Conservation (phyloP, 2,888 invertebrate genomes). For the Melanotus villosus region DNA sequence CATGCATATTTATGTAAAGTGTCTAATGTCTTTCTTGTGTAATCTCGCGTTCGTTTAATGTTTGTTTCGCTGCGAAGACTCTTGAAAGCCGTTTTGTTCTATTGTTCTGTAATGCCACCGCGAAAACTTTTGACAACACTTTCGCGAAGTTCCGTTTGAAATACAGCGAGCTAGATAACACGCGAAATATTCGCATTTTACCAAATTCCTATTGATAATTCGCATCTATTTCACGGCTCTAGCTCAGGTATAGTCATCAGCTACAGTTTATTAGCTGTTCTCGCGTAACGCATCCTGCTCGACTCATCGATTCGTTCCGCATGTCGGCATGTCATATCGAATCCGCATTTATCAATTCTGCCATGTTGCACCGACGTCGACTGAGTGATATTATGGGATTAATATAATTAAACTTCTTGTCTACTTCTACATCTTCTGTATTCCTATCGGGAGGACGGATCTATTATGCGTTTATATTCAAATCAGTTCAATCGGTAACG, state of each 20-base stretch:
- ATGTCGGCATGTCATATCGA: constrained; percentile 17
- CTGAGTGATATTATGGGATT: too few species aligned
- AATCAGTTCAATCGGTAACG: constrained; percentile 36
- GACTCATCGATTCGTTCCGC: constrained; percentile 6
- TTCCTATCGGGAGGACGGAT: constrained; percentile 18
- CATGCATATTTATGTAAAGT: constrained; percentile 45
- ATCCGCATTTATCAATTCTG: constrained; percentile 17
- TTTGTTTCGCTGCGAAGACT: constrained; percentile 44
- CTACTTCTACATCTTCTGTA: not conserved
- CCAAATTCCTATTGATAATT: constrained; percentile 28
- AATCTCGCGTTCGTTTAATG: constrained; percentile 39
- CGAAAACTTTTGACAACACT: constrained; percentile 38
- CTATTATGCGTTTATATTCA: constrained; percentile 40
- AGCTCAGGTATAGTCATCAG: constrained; percentile 21
- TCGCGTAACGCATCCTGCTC: not conserved
- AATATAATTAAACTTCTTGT: constrained; percentile 15
- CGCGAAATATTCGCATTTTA: constrained; percentile 35
- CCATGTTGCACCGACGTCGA: too few species aligned
- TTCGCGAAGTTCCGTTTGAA: constrained; percentile 32
- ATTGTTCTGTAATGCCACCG: constrained; percentile 37
- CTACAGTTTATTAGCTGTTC: constrained; percentile 24
- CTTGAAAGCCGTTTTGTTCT: constrained; percentile 41
- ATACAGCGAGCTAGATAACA: constrained; percentile 24
- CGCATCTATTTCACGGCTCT: constrained; percentile 10
- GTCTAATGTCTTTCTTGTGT: constrained; percentile 45